Base-by-base conservation (phyloP, 2,888 invertebrate species). In the Choreutis nemorana region DNA sequence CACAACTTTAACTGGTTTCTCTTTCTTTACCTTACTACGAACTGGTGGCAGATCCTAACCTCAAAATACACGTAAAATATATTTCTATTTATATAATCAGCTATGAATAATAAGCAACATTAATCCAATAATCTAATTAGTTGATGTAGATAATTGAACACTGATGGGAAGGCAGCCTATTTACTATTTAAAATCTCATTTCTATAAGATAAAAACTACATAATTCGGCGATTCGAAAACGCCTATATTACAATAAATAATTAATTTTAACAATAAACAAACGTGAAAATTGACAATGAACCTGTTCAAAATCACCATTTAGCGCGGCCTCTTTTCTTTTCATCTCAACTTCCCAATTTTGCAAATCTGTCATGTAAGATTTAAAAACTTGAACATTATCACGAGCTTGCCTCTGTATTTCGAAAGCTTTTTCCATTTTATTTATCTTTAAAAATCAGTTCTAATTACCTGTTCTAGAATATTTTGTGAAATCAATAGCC, bases 321-420 rank as follows among this genome's bases (percentile, higher is more conserved):
- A 85, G 51, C 44, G 83, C 81, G 34, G 77, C 65, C 42, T 90
- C 89, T 67, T 87, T 87, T 38, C 82, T 75, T 67, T 86, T 87
- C 86, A 89, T 89, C 57, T 87, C 85, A 28, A 79, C 64, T 47
- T 87, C 87, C 87, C 87, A 88, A 55, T 78, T 81, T 57, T 85
- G 83, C 50, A 92, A 70, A 53, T 90, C 91, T 41, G 83, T 81
- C 58, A 87, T 73, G 64, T 85, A 91, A 40, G 78, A 83, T 46
- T 85, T 81, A 30, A 91, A 64, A 50, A 88, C 88, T 39, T 83
- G 81, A 14, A 84, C 83, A 68, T 91, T 91, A 46, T 91, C 84
- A 41, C 82, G 82, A 33, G 88, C 78, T 61, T 89, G 85, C 51
- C 83, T 85, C 67, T 90, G 90, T 35, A 91, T 58, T 36, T 83